Conservation (phyloP, 2,888 invertebrate species). For the Dryobotodes eremita region DNA sequence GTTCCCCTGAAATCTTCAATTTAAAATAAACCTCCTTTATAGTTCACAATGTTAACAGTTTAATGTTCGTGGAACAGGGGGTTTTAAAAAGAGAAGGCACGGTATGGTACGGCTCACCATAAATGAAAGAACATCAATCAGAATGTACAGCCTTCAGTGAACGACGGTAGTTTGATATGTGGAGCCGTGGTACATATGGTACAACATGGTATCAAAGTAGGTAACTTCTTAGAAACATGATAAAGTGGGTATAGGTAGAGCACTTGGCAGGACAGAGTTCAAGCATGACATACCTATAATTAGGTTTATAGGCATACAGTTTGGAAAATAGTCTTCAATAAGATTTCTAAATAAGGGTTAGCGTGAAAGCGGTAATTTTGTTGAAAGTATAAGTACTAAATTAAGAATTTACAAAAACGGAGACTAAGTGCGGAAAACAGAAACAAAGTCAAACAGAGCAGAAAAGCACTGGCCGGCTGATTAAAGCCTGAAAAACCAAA, state of each 20-base stretch:
- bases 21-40: constrained; percentile 16
- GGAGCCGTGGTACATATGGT: constrained; percentile 38
- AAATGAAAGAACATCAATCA: constrained; percentile 60
- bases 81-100: constrained; percentile 58
- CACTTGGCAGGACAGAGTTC: not conserved
- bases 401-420: not conserved
- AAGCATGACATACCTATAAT: not conserved
- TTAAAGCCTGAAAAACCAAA: not conserved
- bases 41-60: constrained; percentile 34
- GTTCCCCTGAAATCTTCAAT: constrained; percentile 13
- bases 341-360: not conserved
- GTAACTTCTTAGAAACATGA: not conserved
- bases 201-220: not conserved
- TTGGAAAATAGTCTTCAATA: not conserved
- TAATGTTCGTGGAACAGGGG: constrained; percentile 23
- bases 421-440: not conserved
- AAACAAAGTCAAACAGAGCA: not conserved
- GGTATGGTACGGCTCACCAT: constrained; percentile 57
- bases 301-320: not conserved
- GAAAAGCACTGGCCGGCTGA: not conserved
- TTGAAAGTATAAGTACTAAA: not conserved
- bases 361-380: not conserved
- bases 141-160: constrained; percentile 42
- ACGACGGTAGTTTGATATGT: constrained; percentile 39
- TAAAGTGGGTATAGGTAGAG: not conserved